phyloP scores from a whole-genome alignment of 2,888 invertebrate genomes.

The Hydrotaea diabolus region DNA sequence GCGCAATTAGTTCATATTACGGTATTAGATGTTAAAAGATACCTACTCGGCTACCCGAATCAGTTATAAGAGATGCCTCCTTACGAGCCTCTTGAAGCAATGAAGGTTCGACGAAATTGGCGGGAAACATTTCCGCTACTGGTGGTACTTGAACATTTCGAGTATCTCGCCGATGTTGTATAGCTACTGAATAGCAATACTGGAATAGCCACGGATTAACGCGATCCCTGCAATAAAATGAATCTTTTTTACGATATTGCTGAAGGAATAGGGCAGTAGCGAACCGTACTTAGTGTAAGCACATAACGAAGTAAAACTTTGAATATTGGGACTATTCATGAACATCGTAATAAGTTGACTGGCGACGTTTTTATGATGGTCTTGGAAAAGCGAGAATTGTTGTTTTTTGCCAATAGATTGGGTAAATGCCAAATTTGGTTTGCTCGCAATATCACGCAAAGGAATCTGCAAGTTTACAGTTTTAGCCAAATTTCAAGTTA shows the following conservation, averaged over 20 bases:
- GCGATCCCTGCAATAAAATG: constrained; percentile 83
- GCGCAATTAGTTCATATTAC: not conserved
- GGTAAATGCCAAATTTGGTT: constrained; percentile 77
- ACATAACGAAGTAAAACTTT: constrained; percentile 86
- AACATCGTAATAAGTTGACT: constrained; percentile 86
- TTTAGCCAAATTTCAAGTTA: not conserved
- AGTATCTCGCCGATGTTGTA: constrained; percentile 83
- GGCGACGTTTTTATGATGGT: constrained; percentile 87
- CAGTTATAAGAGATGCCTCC: constrained; percentile 84
- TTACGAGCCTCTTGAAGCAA: constrained; percentile 87
- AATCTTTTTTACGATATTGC: not conserved
- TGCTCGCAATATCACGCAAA: constrained; percentile 73
- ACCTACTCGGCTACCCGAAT: constrained; percentile 80
- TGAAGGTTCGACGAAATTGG: constrained; percentile 89
- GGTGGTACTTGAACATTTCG: constrained; percentile 86
- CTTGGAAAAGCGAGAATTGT: constrained; percentile 88
- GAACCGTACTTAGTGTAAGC: constrained; percentile 81
- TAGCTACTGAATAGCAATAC: constrained; percentile 88
- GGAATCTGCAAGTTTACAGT: constrained; percentile 71
- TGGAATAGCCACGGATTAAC: constrained; percentile 91
- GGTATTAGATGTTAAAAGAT: not conserved
- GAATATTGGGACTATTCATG: constrained; percentile 83
- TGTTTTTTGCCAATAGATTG: constrained; percentile 70
- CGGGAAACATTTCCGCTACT: constrained; percentile 90
- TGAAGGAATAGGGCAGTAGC: not conserved